Evolutionary conservation across 2,113 vertebrate species (phyloP).

Genomic region (Okapia johnstoni): DNA sequence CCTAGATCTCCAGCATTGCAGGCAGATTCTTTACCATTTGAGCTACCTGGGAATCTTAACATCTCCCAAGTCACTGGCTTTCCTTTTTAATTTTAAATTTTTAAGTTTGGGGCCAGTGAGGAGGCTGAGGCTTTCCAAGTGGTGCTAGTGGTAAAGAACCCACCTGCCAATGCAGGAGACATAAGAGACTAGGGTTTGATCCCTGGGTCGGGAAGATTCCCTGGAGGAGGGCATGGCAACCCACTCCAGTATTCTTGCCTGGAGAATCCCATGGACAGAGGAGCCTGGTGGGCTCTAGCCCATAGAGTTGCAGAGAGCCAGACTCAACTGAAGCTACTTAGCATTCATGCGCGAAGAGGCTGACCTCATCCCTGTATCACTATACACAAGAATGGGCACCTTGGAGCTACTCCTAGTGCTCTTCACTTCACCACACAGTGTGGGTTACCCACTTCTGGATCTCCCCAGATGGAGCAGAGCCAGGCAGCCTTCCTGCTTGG

Average conservation of each 20-base stretch:
- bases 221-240: not conserved
- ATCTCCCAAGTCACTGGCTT: not conserved
- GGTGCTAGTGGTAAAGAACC: not conserved
- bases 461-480: not conserved
- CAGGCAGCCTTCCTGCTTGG: not conserved
- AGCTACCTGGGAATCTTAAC: not conserved
- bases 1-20: not conserved
- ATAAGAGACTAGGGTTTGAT: not conserved
- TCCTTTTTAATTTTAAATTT: not conserved
- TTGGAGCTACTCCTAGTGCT: not conserved
- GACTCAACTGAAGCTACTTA: not conserved
- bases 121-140: not conserved
- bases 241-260: not conserved
- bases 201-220: not conserved
- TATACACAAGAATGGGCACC: not conserved
- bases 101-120: not conserved
- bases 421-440: not conserved
- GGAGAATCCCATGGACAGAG: not conserved
- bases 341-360: rapidly evolving
- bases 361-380: not conserved
- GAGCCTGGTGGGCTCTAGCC: not conserved
- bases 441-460: not conserved
- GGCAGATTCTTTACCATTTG: not conserved
- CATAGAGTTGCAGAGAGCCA: not conserved
- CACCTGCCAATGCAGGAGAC: not conserved